phyloP scores from a whole-genome alignment of 1,140 invertebrate genomes.

The Orius laevigatus region DNA sequence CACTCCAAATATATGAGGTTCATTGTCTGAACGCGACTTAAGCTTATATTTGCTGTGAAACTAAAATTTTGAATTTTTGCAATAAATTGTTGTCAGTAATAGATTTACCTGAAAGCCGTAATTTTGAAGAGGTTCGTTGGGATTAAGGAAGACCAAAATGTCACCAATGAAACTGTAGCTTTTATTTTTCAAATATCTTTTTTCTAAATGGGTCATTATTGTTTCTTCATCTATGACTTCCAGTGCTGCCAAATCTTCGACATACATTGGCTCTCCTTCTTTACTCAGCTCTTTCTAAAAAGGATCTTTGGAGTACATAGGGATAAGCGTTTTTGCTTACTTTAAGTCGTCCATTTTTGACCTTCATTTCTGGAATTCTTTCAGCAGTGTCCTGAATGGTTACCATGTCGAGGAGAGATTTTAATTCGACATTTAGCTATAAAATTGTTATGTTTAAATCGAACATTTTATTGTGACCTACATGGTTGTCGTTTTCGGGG shows the following conservation, averaged over 20 bases:
- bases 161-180: slow-evolving; percentile 84
- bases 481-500: slow-evolving; percentile 59
- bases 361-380: slow-evolving; percentile 37
- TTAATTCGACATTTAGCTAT: slow-evolving; percentile 42
- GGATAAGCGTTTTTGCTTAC: too few species aligned
- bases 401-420: slow-evolving; percentile 28
- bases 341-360: slow-evolving; percentile 45
- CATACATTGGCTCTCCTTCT: slow-evolving; percentile 49
- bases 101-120: slow-evolving; percentile 51
- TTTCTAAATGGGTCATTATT: slow-evolving; percentile 54
- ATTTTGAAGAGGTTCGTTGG: slow-evolving; percentile 52
- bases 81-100: too few species aligned
- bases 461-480: slow-evolving; percentile 27
- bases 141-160: slow-evolving; percentile 72
- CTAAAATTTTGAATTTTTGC: slow-evolving; percentile 34
- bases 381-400: slow-evolving; percentile 15
- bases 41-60: slow-evolving; percentile 63
- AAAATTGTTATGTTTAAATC: background rate
- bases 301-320: background rate
- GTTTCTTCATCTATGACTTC: slow-evolving; percentile 61
- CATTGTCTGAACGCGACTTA: slow-evolving; percentile 74
- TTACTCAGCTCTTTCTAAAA: slow-evolving; percentile 24
- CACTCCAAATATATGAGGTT: slow-evolving; percentile 76
- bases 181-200: slow-evolving; percentile 47
- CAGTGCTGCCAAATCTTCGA: slow-evolving; percentile 71